Base-by-base conservation (phyloP, 2,113 vertebrate genomes). In the Hassar affinis region DNA sequence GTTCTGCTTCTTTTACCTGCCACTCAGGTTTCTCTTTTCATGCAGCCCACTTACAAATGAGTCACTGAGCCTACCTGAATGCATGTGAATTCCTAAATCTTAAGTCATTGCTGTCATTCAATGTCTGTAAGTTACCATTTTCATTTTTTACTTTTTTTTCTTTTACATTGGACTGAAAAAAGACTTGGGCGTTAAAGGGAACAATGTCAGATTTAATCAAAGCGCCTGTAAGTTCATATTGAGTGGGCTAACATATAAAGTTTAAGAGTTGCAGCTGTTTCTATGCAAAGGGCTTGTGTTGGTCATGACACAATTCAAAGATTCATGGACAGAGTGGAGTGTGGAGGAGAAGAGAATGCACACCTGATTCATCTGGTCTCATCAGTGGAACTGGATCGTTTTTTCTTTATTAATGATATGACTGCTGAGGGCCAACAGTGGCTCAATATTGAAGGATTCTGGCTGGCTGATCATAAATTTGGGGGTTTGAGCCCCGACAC, bases 1-100 rank as follows among this genome's bases (percentile, higher is more conserved):
- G 38, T 77, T 35, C 30, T 56, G 9, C 2, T 56, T 56, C 74
- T 77, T 77, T 77, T 77, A 77, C 74, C 74, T 77, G 74, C 51
- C 74, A 77, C 74, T 77, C 74, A 77, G 74, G 33, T 77, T 56
- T 56, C 49, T 77, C 51, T 77, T 56, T 77, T 77, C 74, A 77
- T 56, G 74, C 52, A 77, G 52, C 51, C 27, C 51, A 77, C 74
- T 77, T 77, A 35, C 74, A 77, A 56, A 56, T 38, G 74, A 76
- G 74, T 76, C 51, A 76, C 7, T 76, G 74, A 77, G 74, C 51
- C 74, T 77, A 51, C 10, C 51, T 77, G 72, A 75, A 75, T 75
- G 74, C 74, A 56, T 35, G 51, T 35, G 74, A 38, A 77, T 56
- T 77, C 6, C 74, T 56, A 77, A 76, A 56, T 77, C 51, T 20